Percentiles rank a stretch among this genome's conserved stretches.
These are phyloP conservation scores for Haemorhous mexicanus DNA, from an alignment of 2,113 vertebrate genomes.

Conservation along the genomic window DNA sequence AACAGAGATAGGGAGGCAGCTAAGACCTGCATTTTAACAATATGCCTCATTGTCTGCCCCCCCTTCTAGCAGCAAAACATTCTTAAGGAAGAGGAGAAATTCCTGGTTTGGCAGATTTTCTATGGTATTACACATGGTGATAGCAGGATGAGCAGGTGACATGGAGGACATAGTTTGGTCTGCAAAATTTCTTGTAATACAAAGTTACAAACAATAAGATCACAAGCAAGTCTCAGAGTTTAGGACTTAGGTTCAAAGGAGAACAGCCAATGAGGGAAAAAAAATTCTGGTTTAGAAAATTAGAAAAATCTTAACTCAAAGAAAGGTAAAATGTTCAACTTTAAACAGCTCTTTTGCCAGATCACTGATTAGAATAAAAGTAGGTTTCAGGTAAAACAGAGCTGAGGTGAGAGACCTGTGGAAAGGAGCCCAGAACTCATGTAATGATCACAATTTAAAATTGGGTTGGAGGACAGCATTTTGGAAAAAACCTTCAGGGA, in stretches of 20 bases:
- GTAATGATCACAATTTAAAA: background rate
- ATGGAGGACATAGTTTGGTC: background rate
- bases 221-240: background rate
- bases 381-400: background rate
- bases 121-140: background rate
- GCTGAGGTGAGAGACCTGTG: background rate
- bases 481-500: background rate
- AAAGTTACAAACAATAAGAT: background rate
- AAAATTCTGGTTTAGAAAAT: background rate
- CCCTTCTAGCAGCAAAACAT: background rate
- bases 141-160: background rate
- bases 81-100: background rate
- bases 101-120: background rate
- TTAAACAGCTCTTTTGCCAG: background rate
- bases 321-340: background rate
- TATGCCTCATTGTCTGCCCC: background rate
- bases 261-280: background rate
- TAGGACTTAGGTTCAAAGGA: background rate
- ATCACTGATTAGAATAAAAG: background rate
- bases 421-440: background rate
- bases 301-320: background rate
- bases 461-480: background rate
- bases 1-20: background rate
- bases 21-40: background rate
- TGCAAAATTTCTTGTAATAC: background rate